A percentile compares a stretch with the other conserved stretches of the same genome.
Conservation (phyloP, 23 tunicate genomes). For the Trididemnum miniatum region DNA sequence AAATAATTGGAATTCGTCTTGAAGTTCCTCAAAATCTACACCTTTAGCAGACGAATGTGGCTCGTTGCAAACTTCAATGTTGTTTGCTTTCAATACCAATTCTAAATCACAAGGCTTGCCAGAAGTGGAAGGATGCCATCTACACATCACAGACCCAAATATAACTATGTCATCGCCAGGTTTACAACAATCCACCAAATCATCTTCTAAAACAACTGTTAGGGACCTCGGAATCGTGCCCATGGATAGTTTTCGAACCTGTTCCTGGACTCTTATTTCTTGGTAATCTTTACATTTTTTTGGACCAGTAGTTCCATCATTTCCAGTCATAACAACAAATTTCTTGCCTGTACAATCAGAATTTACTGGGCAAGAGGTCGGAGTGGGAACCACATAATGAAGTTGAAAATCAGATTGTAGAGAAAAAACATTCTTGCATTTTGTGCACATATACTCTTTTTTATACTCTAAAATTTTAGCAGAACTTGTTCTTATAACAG, state of each 20-base stretch:
- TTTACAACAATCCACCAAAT: slow-evolving; percentile 86
- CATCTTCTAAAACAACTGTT: slow-evolving; percentile 81
- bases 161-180: slow-evolving; percentile 89
- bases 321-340: slow-evolving; percentile 55
- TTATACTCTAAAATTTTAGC: slow-evolving; percentile 69
- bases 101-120: slow-evolving; percentile 77
- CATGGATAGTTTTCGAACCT: slow-evolving; percentile 77
- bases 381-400: slow-evolving; percentile 57
- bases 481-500: slow-evolving; percentile 86
- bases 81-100: slow-evolving; percentile 78
- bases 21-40: slow-evolving; percentile 49
- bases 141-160: slow-evolving; percentile 66
- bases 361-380: slow-evolving; percentile 65
- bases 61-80: slow-evolving; percentile 84
- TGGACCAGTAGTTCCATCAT: slow-evolving; percentile 14
- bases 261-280: slow-evolving; percentile 89
- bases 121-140: slow-evolving; percentile 65
- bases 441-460: slow-evolving; percentile 74
- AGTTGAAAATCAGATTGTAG: slow-evolving; percentile 71
- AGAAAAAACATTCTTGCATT: slow-evolving; percentile 60
- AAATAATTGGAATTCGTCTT: slow-evolving; percentile 85
- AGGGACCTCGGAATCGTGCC: slow-evolving; percentile 88
- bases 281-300: slow-evolving; percentile 86
- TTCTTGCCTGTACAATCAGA: slow-evolving; percentile 62
- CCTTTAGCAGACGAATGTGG: slow-evolving; percentile 26